Percentiles rank a stretch among this genome's conserved stretches.
Evolutionary conservation across 2,113 vertebrate genomes (phyloP).

Genomic region (Acanthochromis polyacanthus): DNA sequence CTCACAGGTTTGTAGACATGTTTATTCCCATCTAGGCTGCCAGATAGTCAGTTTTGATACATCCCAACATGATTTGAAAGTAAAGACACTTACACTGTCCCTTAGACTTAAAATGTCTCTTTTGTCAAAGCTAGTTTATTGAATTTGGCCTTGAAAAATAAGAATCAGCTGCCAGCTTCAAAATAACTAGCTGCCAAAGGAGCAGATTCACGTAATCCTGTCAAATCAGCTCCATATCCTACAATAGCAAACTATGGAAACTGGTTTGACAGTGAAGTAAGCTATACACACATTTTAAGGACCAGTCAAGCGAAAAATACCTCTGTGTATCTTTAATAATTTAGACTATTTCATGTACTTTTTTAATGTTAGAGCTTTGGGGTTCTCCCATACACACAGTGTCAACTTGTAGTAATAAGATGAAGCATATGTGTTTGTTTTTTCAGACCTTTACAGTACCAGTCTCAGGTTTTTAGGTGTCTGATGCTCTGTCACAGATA

Average conservation of each 20-base stretch:
- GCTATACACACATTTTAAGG: not conserved
- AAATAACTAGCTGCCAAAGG: not conserved
- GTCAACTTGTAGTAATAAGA: conserved; percentile 2
- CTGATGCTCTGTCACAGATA: not conserved
- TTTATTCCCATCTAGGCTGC: not conserved
- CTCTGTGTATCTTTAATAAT: not conserved
- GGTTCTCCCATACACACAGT: not conserved
- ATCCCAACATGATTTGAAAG: too few species aligned
- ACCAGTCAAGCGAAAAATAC: not conserved
- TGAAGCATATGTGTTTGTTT: conserved; percentile 5
- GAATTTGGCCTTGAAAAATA: not conserved
- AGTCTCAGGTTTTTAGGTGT: not conserved
- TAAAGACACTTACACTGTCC: too few species aligned
- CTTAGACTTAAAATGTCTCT: not conserved
- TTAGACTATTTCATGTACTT: not conserved
- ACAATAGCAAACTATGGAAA: not conserved
- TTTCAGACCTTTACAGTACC: not conserved
- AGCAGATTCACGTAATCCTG: conserved; percentile 1
- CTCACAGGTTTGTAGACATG: not conserved
- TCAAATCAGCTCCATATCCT: not conserved
- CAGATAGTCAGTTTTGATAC: not conserved
- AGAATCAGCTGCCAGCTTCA: not conserved
- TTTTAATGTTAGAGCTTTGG: not conserved
- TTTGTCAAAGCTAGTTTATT: conserved; percentile 14
- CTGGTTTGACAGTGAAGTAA: not conserved